A percentile compares a stretch with the other conserved stretches of the same genome.
phyloP scores from a whole-genome alignment of 2,797 vertebrate genomes.

The Calcarius lapponicus region DNA sequence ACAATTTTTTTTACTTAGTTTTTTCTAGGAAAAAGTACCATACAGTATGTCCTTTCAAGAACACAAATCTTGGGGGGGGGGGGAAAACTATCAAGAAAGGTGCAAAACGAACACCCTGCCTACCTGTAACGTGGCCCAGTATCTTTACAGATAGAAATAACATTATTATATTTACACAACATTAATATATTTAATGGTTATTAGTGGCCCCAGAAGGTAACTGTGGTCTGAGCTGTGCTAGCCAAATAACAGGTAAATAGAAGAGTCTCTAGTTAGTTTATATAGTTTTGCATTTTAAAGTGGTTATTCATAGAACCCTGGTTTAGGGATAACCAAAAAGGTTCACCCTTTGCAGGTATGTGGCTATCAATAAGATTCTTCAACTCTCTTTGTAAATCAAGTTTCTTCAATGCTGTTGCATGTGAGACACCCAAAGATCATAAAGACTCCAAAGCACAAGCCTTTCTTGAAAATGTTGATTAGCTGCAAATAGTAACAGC shows the following conservation, averaged over 20 bases:
- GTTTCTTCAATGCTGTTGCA: not conserved
- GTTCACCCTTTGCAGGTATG: not conserved
- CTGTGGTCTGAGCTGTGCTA: not conserved
- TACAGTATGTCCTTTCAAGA: not conserved
- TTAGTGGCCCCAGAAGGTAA: not conserved
- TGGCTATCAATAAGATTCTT: not conserved
- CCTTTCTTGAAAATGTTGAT: not conserved
- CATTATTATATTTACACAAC: not conserved
- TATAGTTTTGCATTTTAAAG: not conserved
- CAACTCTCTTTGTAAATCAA: not conserved
- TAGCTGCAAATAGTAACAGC: not conserved
- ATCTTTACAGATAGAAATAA: not conserved
- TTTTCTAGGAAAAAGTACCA: not conserved
- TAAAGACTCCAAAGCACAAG: not conserved
- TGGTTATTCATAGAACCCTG: not conserved
- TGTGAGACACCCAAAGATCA: not conserved
- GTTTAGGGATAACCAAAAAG: not conserved
- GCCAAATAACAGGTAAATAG: not conserved
- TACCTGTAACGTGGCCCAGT: not conserved
- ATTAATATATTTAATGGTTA: not conserved
- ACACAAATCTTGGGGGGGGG: not conserved
- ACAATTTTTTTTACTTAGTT: not conserved
- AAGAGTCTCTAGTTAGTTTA: not conserved
- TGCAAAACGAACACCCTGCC: not conserved
- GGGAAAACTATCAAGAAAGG: not conserved